Evolutionary conservation across 35 echinoderm and acorn worm genomes (phyloP).

Genomic region (Holothuria glaberrima): DNA sequence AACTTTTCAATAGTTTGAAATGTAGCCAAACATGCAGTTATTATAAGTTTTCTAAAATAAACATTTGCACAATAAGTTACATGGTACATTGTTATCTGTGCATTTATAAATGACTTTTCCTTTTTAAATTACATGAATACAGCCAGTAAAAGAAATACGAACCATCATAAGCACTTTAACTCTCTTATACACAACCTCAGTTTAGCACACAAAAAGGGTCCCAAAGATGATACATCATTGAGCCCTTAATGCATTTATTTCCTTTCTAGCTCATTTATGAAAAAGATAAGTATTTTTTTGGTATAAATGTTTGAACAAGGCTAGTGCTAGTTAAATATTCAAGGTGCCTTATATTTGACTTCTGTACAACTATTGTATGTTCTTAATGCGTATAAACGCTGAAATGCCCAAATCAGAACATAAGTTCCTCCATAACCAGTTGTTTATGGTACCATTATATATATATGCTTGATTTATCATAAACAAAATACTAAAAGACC

Average conservation of each 20-base stretch:
- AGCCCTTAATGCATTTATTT: not conserved
- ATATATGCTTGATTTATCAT: no score
- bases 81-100: slow-evolving; percentile 32
- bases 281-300: not conserved
- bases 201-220: not conserved
- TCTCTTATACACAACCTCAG: not conserved
- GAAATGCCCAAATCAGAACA: no score
- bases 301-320: no score
- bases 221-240: not conserved
- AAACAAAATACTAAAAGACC: no score
- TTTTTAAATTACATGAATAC: slow-evolving; percentile 5
- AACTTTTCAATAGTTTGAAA: not conserved
- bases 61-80: slow-evolving; percentile 51
- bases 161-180: not conserved
- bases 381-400: no score
- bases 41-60: slow-evolving; percentile 22
- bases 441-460: no score
- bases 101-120: slow-evolving; percentile 22
- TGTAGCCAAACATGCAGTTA: not conserved
- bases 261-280: not conserved
- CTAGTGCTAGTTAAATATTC: no score
- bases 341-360: no score
- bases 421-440: no score
- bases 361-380: no score
- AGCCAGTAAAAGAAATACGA: no score